Base-by-base conservation (phyloP, 2,797 vertebrate species). In the Poecilia gillii region DNA sequence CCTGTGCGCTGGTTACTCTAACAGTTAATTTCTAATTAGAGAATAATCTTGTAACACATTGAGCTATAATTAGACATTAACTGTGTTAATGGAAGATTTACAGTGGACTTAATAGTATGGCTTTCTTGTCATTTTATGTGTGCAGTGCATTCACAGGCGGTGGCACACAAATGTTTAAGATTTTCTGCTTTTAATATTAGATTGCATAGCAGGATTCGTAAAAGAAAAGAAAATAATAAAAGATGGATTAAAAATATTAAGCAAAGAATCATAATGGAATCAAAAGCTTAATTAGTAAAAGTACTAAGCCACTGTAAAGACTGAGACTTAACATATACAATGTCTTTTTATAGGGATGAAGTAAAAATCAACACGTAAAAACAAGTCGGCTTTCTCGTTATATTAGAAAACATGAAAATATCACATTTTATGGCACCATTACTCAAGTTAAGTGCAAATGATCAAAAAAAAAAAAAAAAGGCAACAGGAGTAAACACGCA, bases 371-470 rank as follows among this genome's bases (percentile, higher is more conserved):
- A 81, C 23, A 71, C 39, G 59, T 72, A 78, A 89, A 82, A 84
- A 81, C 53, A 72, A 73, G 55, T 0, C 16, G 47, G 51, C 28
- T 0, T 72, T 59, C 3, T 33, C 49, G 4, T 33, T 66, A 6
- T 8, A 86, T 79, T 72, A 66, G 25, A 88, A 85, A 75, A 83
- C 75, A 77, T 70, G 13, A 57, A 45, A 43, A 70, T 81, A 68
- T 76, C 20, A 31, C 41, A 6, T 83, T 74, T 59, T 66, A 87
- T 81, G 86, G 81, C 74, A 87, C 73, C 25, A 41, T 83, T 81
- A 70, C 75, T 87, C 73, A 85, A 89, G 88, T 91, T 78, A 82
- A 89, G 90, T 91, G 90, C 87, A 93, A 94, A 90, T 75, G 20
- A 90, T 87, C 68, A 78, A 75, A 86, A 64, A 84, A 84, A 59